Percentiles rank a stretch among this genome's conserved stretches.
Evolutionary conservation across 2,888 invertebrate genomes (phyloP).

Genomic region (Blera fallax): DNA sequence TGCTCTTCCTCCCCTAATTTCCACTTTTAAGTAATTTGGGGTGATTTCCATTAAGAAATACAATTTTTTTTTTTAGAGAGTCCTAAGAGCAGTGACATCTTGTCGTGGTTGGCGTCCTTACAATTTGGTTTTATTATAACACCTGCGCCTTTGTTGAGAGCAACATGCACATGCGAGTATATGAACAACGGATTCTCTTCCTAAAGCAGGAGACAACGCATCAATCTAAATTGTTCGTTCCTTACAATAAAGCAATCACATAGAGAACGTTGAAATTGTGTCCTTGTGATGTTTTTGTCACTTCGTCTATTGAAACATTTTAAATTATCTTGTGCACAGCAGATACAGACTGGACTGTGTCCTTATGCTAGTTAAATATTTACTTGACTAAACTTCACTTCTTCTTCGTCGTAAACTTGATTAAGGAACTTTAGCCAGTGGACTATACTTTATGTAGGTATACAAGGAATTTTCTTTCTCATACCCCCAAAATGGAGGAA

Average conservation of each 20-base stretch:
- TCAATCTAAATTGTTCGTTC: conserved; percentile 23
- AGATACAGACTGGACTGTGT: conserved; percentile 10
- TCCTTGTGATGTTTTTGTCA: background rate
- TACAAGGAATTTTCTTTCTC: conserved; percentile 2
- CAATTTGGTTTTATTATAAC: background rate
- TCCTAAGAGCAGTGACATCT: background rate
- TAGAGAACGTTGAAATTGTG: background rate
- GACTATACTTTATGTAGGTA: conserved; percentile 53
- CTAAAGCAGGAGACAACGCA: background rate
- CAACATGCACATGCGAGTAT: background rate
- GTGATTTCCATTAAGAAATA: conserved; percentile 26
- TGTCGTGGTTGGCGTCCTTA: background rate
- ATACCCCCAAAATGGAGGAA: background rate
- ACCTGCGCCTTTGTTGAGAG: background rate
- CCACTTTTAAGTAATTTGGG: conserved; percentile 15
- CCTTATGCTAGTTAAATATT: conserved; percentile 39
- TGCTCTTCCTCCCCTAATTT: background rate
- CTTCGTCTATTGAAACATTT: conserved; percentile 31
- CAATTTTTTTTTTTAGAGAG: background rate
- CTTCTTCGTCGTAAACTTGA: conserved; percentile 43
- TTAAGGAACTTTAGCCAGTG: no score
- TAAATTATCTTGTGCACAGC: conserved; percentile 27
- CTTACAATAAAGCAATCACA: conserved; percentile 20
- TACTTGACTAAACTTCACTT: conserved; percentile 65
- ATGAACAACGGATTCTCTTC: background rate